A percentile compares a stretch with the other conserved stretches of the same genome.
Conservation (phyloP, 92 coral and sea anemone genomes). For the Desmophyllum pertusum region DNA sequence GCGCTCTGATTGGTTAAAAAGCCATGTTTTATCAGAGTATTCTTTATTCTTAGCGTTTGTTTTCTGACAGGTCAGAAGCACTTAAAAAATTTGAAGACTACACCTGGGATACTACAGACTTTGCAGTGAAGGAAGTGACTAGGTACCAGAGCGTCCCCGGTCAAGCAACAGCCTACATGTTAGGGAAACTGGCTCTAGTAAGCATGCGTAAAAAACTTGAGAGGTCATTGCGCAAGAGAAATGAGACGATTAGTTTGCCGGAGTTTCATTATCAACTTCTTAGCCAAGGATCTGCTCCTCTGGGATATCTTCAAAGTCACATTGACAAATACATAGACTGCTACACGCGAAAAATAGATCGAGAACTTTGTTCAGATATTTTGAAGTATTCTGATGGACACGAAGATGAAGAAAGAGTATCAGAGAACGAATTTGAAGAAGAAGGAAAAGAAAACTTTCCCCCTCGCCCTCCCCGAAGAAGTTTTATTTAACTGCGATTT, state of each 20-base stretch:
- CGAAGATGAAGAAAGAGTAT: neutral
- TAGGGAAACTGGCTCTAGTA: slow-evolving; percentile 90
- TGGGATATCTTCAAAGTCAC: slow-evolving; percentile 71
- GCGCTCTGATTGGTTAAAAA: no score
- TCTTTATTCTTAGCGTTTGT: no score
- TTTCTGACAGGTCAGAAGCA: slow-evolving; percentile 72
- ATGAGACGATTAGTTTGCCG: slow-evolving; percentile 61
- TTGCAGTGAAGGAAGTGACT: slow-evolving; percentile 90
- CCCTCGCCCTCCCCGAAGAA: slow-evolving; percentile 33
- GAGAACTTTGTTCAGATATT: slow-evolving; percentile 16
- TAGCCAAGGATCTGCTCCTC: slow-evolving; percentile 94
- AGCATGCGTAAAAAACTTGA: slow-evolving; percentile 81
- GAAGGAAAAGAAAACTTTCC: slow-evolving; percentile 29
- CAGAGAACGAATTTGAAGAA: neutral
- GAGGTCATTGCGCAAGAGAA: slow-evolving; percentile 72
- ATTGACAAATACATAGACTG: slow-evolving; percentile 86
- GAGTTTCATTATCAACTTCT: slow-evolving; percentile 97
- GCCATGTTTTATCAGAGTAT: no score
- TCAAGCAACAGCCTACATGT: slow-evolving; percentile 98
- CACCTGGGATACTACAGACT: slow-evolving; percentile 94
- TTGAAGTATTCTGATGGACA: slow-evolving; percentile 9
- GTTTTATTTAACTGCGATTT: slow-evolving; percentile 1
- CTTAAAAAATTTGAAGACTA: slow-evolving; percentile 63
- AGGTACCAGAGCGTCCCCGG: slow-evolving; percentile 99
- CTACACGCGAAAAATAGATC: slow-evolving; percentile 27